Conservation (phyloP, 1,140 invertebrate species). For the Saccostrea echinata region DNA sequence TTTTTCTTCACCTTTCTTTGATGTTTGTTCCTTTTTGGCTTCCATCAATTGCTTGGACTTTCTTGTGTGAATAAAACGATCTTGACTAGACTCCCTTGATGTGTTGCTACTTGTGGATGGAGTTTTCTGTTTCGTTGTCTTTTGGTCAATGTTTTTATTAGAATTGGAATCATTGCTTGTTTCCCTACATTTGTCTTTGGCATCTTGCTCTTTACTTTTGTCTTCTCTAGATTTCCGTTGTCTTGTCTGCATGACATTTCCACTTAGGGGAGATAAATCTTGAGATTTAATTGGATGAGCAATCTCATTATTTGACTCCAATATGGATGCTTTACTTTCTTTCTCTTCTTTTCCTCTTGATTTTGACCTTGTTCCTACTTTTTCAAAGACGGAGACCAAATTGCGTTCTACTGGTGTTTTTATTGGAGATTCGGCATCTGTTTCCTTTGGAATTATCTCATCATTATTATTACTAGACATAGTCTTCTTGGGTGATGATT, state of each 20-base stretch:
- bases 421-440: not conserved
- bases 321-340: not conserved
- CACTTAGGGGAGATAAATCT: not conserved
- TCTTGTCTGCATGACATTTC: not conserved
- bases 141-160: constrained; percentile 38
- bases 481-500: not conserved
- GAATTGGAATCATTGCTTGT: not conserved
- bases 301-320: not conserved
- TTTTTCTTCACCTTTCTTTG: not conserved
- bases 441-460: not conserved
- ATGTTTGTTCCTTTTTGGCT: not conserved
- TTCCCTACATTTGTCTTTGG: not conserved
- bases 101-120: not conserved
- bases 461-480: not conserved
- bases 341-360: not conserved
- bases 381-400: constrained; percentile 5
- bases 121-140: constrained; percentile 23
- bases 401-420: not conserved
- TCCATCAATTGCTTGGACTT: not conserved
- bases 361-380: constrained; percentile 40
- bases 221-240: not conserved
- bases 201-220: not conserved
- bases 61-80: constrained; percentile 2
- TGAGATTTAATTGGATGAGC: not conserved
- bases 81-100: not conserved